phyloP scores from a whole-genome alignment of 2,797 vertebrate genomes.

The Hafferia zeledoni region DNA sequence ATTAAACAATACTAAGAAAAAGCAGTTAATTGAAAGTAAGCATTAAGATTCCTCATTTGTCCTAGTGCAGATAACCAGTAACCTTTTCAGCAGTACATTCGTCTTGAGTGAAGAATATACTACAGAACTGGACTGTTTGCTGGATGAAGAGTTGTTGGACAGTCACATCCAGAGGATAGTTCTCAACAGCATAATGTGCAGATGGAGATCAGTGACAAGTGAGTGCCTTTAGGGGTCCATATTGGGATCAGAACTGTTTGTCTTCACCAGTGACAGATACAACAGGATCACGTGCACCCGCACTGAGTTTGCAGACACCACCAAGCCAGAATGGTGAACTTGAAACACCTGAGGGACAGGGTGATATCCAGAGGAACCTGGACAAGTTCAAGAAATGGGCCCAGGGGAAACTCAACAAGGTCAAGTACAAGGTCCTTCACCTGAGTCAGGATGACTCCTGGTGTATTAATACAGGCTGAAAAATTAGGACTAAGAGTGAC shows the following conservation, averaged over 20 bases:
- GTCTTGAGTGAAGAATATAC: not conserved
- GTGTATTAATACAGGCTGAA: not conserved
- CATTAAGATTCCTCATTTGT: not conserved
- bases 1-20: not conserved
- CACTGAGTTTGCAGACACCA: not conserved
- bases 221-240: rapidly evolving
- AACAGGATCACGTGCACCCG: not conserved
- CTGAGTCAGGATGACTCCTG: rapidly evolving
- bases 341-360: rapidly evolving
- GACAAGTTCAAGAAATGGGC: not conserved
- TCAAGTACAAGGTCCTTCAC: not conserved
- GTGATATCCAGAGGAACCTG: not conserved
- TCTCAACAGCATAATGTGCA: not conserved
- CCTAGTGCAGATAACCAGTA: not conserved
- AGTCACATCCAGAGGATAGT: not conserved
- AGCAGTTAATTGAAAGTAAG: not conserved
- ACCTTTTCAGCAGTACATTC: not conserved
- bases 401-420: not conserved
- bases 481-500: not conserved
- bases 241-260: not conserved
- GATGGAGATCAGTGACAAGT: not conserved
- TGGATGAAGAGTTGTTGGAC: not conserved
- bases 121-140: not conserved
- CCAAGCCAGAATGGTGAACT: not conserved
- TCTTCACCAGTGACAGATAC: not conserved